phyloP scores from a whole-genome alignment of 2,888 invertebrate species.

The Pseudolycoriella hygida region DNA sequence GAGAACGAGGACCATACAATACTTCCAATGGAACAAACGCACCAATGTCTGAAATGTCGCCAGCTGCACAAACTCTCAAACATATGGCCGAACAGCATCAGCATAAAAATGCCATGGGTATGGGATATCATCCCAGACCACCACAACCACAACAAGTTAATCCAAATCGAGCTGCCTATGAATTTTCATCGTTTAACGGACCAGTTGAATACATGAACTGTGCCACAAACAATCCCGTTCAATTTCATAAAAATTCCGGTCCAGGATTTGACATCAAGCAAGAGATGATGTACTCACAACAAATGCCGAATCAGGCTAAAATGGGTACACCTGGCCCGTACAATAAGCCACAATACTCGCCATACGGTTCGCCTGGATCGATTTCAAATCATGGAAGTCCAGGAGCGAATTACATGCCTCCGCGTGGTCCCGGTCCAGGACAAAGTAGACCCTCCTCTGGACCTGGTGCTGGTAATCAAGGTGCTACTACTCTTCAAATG shows the following conservation, averaged over 20 bases:
- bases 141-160: constrained; percentile 36
- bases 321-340: constrained; percentile 19
- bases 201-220: constrained; percentile 35
- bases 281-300: constrained; percentile 18
- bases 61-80: constrained; percentile 87
- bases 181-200: constrained; percentile 15
- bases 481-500: constrained; percentile 50
- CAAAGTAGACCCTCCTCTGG: constrained; percentile 11
- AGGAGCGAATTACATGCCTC: constrained; percentile 23
- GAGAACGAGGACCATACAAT: constrained; percentile 9
- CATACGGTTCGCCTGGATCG: constrained; percentile 45
- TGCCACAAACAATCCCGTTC: constrained; percentile 35
- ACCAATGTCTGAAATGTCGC: constrained; percentile 50
- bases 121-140: constrained; percentile 22
- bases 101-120: constrained; percentile 57
- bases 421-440: constrained; percentile 15
- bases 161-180: constrained; percentile 33
- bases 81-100: constrained; percentile 97
- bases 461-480: constrained; percentile 10
- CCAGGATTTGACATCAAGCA: constrained; percentile 8
- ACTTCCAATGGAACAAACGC: constrained; percentile 27
- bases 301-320: constrained; percentile 17
- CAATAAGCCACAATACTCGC: constrained; percentile 41
- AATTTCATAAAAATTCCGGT: constrained; percentile 1
- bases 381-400: constrained; percentile 34